A percentile compares a stretch with the other conserved stretches of the same genome.
phyloP scores from a whole-genome alignment of 1,140 invertebrate species.

The Drosophila kepulauana region DNA sequence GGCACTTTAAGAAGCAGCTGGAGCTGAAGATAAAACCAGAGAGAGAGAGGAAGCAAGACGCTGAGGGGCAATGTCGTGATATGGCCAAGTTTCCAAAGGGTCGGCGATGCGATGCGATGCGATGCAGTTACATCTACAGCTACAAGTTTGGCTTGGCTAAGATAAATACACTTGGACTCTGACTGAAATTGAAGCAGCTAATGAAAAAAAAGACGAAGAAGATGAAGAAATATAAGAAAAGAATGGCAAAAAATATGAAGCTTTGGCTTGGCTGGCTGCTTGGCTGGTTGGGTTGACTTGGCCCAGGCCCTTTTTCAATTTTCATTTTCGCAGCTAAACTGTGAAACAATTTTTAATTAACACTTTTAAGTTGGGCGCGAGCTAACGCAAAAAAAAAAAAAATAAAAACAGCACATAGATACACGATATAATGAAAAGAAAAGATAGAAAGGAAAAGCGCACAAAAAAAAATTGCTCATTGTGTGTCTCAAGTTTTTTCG shows the following conservation, averaged over 20 bases:
- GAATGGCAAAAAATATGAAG: constrained; percentile 64
- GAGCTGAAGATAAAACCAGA: neutral
- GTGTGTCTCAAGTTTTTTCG: constrained; percentile 76
- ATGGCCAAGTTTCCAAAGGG: constrained; percentile 55
- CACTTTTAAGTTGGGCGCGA: constrained; percentile 78
- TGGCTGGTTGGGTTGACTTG: constrained; percentile 10
- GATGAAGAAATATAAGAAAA: constrained; percentile 44
- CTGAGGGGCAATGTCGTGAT: constrained; percentile 50
- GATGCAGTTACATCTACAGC: constrained; percentile 63
- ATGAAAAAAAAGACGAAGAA: constrained; percentile 64
- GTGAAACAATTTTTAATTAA: constrained; percentile 85
- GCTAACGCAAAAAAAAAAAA: constrained; percentile 45
- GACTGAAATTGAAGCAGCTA: constrained; percentile 73
- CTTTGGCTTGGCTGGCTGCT: constrained; percentile 41
- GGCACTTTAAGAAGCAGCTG: constrained; percentile 35
- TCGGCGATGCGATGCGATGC: constrained; percentile 25
- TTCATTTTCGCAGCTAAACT: constrained; percentile 84
- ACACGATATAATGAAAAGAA: constrained; percentile 55
- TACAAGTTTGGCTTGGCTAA: constrained; percentile 68
- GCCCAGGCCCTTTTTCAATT: constrained; percentile 75
- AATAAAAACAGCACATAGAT: constrained; percentile 50
- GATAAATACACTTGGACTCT: constrained; percentile 78
- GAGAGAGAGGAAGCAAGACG: neutral
- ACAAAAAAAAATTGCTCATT: constrained; percentile 67
- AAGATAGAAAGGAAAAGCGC: constrained; percentile 27